Evolutionary conservation across 2,888 invertebrate genomes (phyloP).

Genomic region (Diaperis boleti): DNA sequence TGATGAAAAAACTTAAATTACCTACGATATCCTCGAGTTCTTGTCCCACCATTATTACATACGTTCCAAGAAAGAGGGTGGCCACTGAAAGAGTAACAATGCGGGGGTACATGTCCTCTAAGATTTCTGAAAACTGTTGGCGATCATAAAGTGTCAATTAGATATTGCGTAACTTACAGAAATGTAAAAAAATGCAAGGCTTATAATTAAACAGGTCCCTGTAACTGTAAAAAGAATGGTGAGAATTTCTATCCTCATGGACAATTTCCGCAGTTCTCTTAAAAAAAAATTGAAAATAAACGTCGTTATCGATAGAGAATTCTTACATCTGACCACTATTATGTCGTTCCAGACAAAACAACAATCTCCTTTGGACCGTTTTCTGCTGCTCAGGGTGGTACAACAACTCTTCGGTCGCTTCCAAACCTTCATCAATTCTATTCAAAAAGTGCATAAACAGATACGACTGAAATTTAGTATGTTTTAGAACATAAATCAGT

Average conservation of each 20-base stretch:
- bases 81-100: background rate
- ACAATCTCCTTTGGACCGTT: background rate
- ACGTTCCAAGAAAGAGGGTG: background rate
- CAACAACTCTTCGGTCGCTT: background rate
- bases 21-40: slow-evolving; percentile 7
- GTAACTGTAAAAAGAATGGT: background rate
- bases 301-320: background rate
- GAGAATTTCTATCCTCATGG: background rate
- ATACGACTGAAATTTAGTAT: background rate
- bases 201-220: background rate
- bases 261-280: background rate
- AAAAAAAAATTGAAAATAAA: background rate
- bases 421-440: background rate
- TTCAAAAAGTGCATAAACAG: background rate
- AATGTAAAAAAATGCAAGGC: background rate
- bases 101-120: background rate
- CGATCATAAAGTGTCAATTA: background rate
- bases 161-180: background rate
- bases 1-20: background rate
- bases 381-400: background rate
- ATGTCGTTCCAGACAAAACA: background rate
- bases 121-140: slow-evolving; percentile 4
- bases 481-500: background rate
- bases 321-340: background rate
- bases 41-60: background rate